Base-by-base conservation (phyloP, 2,797 vertebrate genomes). In the Pseudopleuronectes americanus region DNA sequence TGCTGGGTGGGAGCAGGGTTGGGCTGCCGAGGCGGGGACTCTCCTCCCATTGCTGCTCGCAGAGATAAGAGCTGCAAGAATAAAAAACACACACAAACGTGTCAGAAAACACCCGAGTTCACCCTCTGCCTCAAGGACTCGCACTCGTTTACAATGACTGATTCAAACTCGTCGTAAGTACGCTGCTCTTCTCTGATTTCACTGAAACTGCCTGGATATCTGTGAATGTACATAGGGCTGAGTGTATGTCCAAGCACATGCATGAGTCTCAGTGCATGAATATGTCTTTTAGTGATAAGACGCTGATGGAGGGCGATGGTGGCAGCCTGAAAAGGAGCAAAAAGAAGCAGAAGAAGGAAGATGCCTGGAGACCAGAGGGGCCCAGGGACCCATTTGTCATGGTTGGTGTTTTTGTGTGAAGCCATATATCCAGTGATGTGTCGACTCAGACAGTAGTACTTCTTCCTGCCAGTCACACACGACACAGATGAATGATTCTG, bases 311-410 rank as follows among this genome's bases (percentile, higher is more conserved):
- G 28, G 94, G 91, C 36, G 93, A 94, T 80, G 92, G 94, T 68
- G 90, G 87, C 0, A 90, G 91, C 81, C 86, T 85, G 60, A 96
- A 95, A 92, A 95, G 95, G 87, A 95, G 94, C 82, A 96, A 94
- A 90, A 96, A 96, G 91, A 96, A 95, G 62, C 96, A 94, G 68
- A 91, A 92, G 90, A 96, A 95, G 93, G 95, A 95, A 87, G 94
- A 96, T 66, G 74, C 92, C 89, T 91, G 95, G 88, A 81, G 92
- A 95, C 70, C 93, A 89, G 64, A 94, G 91, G 64, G 89, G 87
- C 58, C 77, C 83, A 86, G 90, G 92, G 96, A 97, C 74, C 95
- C 94, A 60, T 78, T 95, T 0, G 78, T 90, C 57, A 95, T 96
- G 96, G 96, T 97, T 63, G 23, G 90, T 84, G 45, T 74, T 17